Evolutionary conservation across 2,113 vertebrate species (phyloP), one percentile per base, ranked within the genome.

Genomic region (Colaptes auratus): DNA sequence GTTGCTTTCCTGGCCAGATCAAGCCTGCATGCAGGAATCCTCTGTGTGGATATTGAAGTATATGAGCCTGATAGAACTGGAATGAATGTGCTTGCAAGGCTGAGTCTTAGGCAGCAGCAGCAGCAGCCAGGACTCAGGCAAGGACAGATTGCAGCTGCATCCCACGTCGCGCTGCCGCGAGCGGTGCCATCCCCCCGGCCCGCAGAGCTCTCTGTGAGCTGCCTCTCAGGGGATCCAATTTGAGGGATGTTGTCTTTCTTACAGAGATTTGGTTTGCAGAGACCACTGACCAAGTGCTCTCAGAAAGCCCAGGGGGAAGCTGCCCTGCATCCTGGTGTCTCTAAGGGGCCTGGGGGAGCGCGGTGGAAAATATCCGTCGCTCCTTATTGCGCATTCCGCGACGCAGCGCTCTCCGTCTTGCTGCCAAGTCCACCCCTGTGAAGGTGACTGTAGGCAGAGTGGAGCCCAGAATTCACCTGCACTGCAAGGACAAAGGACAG

Each of bases 1-100:
- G 30, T 8, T 64, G 71, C 28, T 33, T 44, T 19, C 15, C 60
- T 5, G 48, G 39, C 24, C 27, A 5, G 0, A 9, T 12, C 72
- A 74, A 24, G 85, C 5, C 24, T 64, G 52, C 16, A 27, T 6
- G 21, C 61, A 15, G n/a, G 44, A 65, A 58, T 59, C 20, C 42
- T 4, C 30, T 8, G 12, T 7, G 15, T 7, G 48, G n/a, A 39
- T 15, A 17, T 0, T n/a, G 76, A 59, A 50, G 61, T 3, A 0
- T 1, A 44, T 35, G 21, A 31, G 7, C 42, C 35, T 4, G 4
- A 55, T 7, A 7, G 8, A 46, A 78, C 1, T 13, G 14, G 35
- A 71, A 31, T 31, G 0, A 30, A 55, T 3, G 42, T 4, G 15
- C 44, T 19, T 50, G 52, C 20, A 82, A 64, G 74, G 74, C 66